Evolutionary conservation across 2,797 vertebrate genomes (phyloP).

Genomic region (Clarias fuscus): DNA sequence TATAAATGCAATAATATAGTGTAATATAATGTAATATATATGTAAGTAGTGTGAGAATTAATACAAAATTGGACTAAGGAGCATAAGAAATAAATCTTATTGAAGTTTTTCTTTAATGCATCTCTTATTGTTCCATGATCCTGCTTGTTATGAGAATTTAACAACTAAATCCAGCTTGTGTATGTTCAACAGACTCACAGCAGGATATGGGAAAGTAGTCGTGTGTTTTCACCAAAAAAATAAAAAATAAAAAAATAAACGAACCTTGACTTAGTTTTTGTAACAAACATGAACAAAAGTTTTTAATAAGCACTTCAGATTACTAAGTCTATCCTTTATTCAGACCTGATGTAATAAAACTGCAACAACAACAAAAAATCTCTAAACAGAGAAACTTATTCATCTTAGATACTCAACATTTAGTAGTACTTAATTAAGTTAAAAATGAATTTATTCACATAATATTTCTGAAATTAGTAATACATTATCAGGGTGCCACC

Average conservation of each 20-base stretch:
- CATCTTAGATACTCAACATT: neutral
- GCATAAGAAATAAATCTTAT: neutral
- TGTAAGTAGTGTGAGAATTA: too few species aligned
- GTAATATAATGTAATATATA: too few species aligned
- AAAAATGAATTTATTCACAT: neutral
- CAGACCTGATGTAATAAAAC: neutral
- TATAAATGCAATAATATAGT: too few species aligned
- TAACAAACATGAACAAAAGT: neutral
- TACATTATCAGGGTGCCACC: too few species aligned
- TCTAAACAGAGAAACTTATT: neutral
- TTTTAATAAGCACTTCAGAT: slow-evolving; percentile 3
- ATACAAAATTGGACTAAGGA: too few species aligned
- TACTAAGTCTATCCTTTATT: neutral
- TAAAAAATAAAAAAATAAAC: too few species aligned
- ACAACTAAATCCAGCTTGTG: neutral
- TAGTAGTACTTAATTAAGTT: neutral
- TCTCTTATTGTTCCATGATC: slow-evolving; percentile 12
- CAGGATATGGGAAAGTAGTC: neutral
- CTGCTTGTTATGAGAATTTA: slow-evolving; percentile 7
- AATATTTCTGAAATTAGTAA: neutral
- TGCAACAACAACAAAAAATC: neutral
- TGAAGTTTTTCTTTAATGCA: neutral
- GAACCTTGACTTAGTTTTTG: neutral
- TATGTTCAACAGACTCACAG: neutral
- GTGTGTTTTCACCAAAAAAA: neutral